Percentiles rank a stretch among this genome's conserved stretches.
These are phyloP conservation scores for Dipodomys ordii DNA, from an alignment of 2,113 vertebrate species.

Conservation along the genomic window DNA sequence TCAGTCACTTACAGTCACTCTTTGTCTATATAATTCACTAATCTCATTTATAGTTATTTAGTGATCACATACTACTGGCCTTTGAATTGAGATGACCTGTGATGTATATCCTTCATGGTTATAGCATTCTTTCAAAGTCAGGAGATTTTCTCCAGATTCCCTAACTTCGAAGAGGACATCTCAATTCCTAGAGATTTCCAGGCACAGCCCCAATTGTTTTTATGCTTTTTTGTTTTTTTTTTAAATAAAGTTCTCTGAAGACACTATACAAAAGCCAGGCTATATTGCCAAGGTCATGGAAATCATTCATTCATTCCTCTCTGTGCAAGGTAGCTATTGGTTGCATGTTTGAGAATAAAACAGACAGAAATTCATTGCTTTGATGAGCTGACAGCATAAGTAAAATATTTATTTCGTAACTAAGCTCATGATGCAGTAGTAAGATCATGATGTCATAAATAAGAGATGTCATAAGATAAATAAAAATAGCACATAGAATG, in stretches of 20 bases:
- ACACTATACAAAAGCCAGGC: not conserved
- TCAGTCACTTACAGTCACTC: not conserved
- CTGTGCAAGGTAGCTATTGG: not conserved
- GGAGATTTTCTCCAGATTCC: not conserved
- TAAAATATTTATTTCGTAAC: not conserved
- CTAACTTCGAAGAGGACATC: not conserved
- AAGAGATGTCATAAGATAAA: not conserved
- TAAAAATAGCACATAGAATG: not conserved
- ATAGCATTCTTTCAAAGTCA: constrained; percentile 13
- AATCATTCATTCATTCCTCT: not conserved
- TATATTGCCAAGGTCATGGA: not conserved
- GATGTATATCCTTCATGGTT: not conserved
- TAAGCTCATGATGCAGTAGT: not conserved
- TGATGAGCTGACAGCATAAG: not conserved
- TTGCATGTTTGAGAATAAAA: not conserved
- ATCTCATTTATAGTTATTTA: constrained; percentile 8
- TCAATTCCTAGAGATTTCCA: not conserved
- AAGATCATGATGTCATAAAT: not conserved
- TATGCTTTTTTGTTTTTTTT: no score
- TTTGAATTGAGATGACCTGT: not conserved
- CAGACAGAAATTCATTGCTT: not conserved
- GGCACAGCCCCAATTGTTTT: not conserved
- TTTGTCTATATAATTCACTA: not conserved
- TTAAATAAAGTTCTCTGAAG: not conserved
- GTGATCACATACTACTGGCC: constrained; percentile 13